These are phyloP conservation scores for Trichonephila clavipes DNA, from an alignment of 1,140 invertebrate species.

Conservation along the genomic window DNA sequence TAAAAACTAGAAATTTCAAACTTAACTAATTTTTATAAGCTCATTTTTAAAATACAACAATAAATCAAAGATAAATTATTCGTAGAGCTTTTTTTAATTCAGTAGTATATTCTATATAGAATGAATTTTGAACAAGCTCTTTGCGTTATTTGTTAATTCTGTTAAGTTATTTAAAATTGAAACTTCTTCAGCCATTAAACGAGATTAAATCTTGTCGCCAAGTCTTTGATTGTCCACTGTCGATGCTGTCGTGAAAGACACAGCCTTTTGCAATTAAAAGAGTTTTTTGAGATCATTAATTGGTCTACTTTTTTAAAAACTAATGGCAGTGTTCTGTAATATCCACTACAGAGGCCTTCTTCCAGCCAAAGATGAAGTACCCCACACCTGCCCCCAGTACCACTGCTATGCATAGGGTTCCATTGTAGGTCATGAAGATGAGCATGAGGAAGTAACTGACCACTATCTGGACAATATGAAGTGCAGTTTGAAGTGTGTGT, in stretches of 20 bases:
- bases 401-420: constrained; percentile 95
- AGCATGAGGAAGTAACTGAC: constrained; percentile 97
- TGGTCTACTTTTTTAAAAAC: constrained; percentile 40
- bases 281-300: neutral
- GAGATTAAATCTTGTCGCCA: neutral
- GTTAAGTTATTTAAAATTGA: too few relatives aligned
- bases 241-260: neutral
- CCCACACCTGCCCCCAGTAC: constrained; percentile 93
- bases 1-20: too few relatives aligned
- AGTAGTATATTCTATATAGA: too few relatives aligned
- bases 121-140: too few relatives aligned
- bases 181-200: too few relatives aligned
- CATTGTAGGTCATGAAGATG: constrained; percentile 99
- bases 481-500: constrained; percentile 90
- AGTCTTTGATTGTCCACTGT: neutral
- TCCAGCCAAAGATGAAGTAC: constrained; percentile 97
- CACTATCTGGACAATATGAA: constrained; percentile 94
- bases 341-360: constrained; percentile 93
- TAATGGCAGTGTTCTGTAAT: constrained; percentile 97
- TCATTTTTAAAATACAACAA: too few relatives aligned
- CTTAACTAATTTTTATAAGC: too few relatives aligned
- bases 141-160: too few relatives aligned
- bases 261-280: neutral
- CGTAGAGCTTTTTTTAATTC: too few relatives aligned
- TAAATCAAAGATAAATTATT: too few relatives aligned